Evolutionary conservation across 2,797 vertebrate species (phyloP), one percentile per base, ranked within the genome.

Genomic region (Buceros bicornis): DNA sequence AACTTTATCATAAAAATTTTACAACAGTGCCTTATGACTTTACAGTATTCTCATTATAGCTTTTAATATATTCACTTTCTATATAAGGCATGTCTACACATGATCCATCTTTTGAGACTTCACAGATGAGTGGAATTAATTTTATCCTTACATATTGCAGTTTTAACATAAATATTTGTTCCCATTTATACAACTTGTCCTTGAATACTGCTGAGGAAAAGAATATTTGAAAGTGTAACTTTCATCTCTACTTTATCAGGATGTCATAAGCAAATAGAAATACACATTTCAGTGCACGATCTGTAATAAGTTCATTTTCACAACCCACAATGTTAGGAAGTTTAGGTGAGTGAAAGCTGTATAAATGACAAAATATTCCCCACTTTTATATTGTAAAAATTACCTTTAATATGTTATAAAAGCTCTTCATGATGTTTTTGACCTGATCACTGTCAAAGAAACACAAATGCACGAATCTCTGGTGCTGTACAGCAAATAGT

Each of bases 141-240:
- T 95, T 96, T 88, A 66, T 60, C 31, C 35, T 71, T 72, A 70
- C 18, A 62, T 69, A 83, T 35, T 82, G 69, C 33, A 81, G 37
- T 85, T 90, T 92, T 87, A 82, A 69, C 50, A 53, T 33, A 89
- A 93, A 88, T 87, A 82, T 90, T 88, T 82, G 28, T 48, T 93
- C 31, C 31, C 22, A 60, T 66, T 93, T 94, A 14, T 66, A 58
- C 28, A 73, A 78, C 51, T 6, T 86, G 40, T 56, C 61, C 84
- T 91, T 95, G 60, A 94, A 90, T 53, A 69, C 14, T 50, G 29
- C 31, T 56, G 76, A 78, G 31, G 24, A 93, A 80, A 15, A 79
- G 22, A 83, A 21, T 70, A 33, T 86, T 79, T 78, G 29, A 88
- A 95, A 84, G 47, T 53, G 13, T 61, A 45, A 56, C 48, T 88